phyloP scores from a whole-genome alignment of 64 coral and sea anemone species.

The Platygyra sinensis region DNA sequence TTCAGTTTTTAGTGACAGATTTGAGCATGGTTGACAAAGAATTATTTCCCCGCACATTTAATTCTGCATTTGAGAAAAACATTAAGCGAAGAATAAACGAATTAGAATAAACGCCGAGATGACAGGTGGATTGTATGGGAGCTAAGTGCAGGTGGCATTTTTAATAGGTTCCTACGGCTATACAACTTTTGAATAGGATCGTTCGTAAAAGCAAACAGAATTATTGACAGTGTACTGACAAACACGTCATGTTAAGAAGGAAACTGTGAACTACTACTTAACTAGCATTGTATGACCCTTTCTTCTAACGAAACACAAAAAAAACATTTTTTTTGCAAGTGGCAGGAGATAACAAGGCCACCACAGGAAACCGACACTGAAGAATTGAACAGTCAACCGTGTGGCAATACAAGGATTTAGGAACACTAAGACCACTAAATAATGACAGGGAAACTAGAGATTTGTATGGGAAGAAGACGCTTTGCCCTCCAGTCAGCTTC shows the following conservation, averaged over 20 bases:
- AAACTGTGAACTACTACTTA: too few species aligned
- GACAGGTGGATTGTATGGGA: slow-evolving; percentile 40
- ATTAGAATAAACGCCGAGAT: not conserved
- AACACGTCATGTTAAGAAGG: not conserved
- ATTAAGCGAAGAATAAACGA: not conserved
- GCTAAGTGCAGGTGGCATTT: slow-evolving; percentile 11
- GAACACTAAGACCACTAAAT: too few species aligned
- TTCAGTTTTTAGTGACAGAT: slow-evolving; percentile 84
- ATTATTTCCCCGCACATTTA: not conserved
- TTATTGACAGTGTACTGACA: not conserved
- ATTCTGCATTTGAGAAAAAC: slow-evolving; percentile 2
- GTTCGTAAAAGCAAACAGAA: not conserved
- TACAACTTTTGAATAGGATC: not conserved
- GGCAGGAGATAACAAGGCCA: too few species aligned
- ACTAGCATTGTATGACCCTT: too few species aligned
- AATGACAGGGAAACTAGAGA: too few species aligned
- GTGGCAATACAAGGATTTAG: too few species aligned
- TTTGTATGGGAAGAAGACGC: too few species aligned
- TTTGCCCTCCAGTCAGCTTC: too few species aligned
- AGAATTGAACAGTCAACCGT: too few species aligned
- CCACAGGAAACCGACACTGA: too few species aligned
- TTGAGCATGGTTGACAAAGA: slow-evolving; percentile 59
- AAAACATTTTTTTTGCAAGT: too few species aligned
- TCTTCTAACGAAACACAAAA: too few species aligned
- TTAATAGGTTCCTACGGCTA: not conserved